Evolutionary conservation across 2,113 vertebrate genomes (phyloP).

Genomic region (Psophia crepitans): DNA sequence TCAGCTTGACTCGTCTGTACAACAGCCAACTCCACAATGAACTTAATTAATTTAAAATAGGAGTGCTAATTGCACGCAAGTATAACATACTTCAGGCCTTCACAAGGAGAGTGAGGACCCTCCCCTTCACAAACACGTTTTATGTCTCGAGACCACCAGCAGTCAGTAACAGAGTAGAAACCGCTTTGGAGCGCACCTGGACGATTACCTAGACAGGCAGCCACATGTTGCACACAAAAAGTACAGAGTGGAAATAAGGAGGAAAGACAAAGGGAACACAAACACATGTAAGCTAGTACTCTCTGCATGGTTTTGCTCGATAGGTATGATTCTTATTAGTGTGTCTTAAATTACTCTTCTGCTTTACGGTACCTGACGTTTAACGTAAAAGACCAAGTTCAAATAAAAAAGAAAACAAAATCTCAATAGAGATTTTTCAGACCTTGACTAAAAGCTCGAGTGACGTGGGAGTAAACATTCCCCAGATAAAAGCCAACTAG

Average conservation of each 20-base stretch:
- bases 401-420: not conserved
- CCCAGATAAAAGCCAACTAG: not conserved
- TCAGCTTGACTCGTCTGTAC: not conserved
- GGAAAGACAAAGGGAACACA: not conserved
- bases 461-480: not conserved
- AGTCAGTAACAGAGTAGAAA: not conserved
- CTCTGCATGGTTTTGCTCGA: not conserved
- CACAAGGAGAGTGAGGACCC: rapidly evolving
- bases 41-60: not conserved
- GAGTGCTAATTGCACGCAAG: not conserved
- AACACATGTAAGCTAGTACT: not conserved
- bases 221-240: not conserved
- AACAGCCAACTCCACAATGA: not conserved
- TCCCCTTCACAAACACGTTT: not conserved
- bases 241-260: not conserved
- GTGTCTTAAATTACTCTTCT: not conserved
- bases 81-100: not conserved
- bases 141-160: not conserved
- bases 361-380: not conserved
- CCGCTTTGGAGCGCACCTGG: not conserved
- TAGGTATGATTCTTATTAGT: not conserved
- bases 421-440: not conserved
- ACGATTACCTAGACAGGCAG: not conserved
- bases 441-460: not conserved
- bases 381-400: not conserved